phyloP scores from a whole-genome alignment of 1,140 invertebrate species.

The Telenomus remus region DNA sequence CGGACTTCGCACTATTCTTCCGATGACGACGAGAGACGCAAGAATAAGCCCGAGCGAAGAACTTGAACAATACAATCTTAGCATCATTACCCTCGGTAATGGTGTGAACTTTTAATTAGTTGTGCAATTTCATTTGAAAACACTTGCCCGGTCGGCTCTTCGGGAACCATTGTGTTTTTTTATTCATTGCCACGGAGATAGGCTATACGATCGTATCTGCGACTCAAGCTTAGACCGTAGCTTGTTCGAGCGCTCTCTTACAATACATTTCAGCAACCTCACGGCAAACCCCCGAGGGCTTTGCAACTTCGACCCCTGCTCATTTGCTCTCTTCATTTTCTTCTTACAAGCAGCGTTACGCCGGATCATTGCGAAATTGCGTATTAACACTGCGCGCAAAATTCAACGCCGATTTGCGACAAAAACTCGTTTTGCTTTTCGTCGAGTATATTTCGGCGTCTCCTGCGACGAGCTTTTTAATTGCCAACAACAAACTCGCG shows the following conservation, averaged over 20 bases:
- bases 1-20: conserved; percentile 46
- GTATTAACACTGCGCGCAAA: conserved; percentile 11
- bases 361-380: conserved; percentile 17
- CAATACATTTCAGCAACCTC: conserved; percentile 60
- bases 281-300: conserved; percentile 43
- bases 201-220: conserved; percentile 53
- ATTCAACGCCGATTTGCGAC: not conserved
- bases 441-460: too few relatives aligned
- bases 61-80: conserved; percentile 74
- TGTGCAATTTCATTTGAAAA: conserved; percentile 73
- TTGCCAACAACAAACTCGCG: conserved; percentile 33
- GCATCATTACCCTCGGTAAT: conserved; percentile 73
- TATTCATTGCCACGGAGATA: conserved; percentile 67
- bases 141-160: conserved; percentile 64
- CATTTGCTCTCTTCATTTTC: conserved; percentile 37
- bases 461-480: conserved; percentile 23
- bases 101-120: conserved; percentile 75
- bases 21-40: conserved; percentile 49
- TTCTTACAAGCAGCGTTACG: conserved; percentile 1
- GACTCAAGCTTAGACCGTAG: conserved; percentile 44
- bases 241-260: conserved; percentile 45
- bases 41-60: conserved; percentile 44
- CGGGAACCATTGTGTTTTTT: conserved; percentile 69
- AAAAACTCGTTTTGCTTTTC: conserved; percentile 4
- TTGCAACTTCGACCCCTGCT: conserved; percentile 48